Conservation (phyloP, 2,797 vertebrate genomes). For the Monodelphis domestica region DNA sequence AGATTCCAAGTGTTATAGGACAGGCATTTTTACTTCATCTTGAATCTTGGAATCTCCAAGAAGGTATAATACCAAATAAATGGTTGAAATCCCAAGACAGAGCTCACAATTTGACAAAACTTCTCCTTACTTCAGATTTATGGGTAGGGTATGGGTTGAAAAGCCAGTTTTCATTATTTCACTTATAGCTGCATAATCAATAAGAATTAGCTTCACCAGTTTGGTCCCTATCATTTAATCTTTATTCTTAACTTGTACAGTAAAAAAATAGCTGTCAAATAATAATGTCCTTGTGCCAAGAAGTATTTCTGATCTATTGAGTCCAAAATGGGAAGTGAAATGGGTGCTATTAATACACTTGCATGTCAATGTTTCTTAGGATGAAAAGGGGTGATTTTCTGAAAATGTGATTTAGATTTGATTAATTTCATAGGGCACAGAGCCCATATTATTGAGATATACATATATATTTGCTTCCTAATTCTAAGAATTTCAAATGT, state of each 20-base stretch:
- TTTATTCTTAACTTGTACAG: not conserved
- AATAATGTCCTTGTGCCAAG: constrained; percentile 16
- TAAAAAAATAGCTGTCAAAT: constrained; percentile 14
- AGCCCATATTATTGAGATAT: constrained; percentile 31
- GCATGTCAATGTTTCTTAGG: constrained; percentile 63
- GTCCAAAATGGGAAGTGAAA: not conserved
- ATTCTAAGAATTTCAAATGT: not conserved
- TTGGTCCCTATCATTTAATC: constrained; percentile 4
- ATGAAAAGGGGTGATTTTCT: constrained; percentile 51
- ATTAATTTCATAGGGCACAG: constrained; percentile 55
- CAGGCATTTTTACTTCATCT: not conserved
- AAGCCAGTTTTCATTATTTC: constrained; percentile 2
- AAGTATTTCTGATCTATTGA: constrained; percentile 61
- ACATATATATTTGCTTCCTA: constrained; percentile 14
- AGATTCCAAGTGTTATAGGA: not conserved
- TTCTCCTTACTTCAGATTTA: not conserved
- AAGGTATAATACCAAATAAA: not conserved
- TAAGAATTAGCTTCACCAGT: not conserved
- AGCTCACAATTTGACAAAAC: not conserved
- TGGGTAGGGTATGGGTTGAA: not conserved
- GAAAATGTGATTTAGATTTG: constrained; percentile 35
- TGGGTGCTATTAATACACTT: constrained; percentile 58
- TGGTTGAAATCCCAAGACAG: not conserved
- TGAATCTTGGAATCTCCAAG: not conserved
- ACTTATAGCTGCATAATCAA: not conserved